A percentile compares a stretch with the other conserved stretches of the same genome.
Conservation (phyloP, 2,113 vertebrate genomes). For the Madoqua kirkii region DNA sequence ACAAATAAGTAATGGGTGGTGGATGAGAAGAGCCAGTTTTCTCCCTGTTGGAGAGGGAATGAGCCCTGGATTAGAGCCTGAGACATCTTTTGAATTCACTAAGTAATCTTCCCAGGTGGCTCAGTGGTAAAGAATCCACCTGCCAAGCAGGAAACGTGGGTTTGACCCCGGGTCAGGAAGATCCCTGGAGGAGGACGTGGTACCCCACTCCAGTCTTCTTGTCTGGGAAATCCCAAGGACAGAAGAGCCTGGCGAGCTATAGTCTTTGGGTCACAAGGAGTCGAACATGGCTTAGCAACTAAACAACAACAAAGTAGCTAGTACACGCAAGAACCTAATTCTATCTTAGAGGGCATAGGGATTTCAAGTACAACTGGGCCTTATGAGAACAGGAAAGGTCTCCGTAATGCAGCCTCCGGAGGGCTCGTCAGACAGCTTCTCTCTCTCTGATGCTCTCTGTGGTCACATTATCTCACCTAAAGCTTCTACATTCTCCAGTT, state of each 20-base stretch:
- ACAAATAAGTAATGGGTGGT: neutral
- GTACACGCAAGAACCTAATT: neutral
- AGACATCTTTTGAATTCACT: neutral
- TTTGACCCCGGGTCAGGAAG: neutral
- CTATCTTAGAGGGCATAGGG: neutral
- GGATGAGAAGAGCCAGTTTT: neutral
- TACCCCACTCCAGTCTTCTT: neutral
- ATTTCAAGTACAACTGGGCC: neutral
- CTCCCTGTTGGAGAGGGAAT: neutral
- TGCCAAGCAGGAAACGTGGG: neutral
- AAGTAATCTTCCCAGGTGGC: neutral
- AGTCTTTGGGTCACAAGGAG: neutral
- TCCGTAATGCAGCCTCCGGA: neutral
- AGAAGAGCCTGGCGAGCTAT: neutral
- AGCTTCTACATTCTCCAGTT: neutral
- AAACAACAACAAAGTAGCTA: neutral
- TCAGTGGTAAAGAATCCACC: neutral
- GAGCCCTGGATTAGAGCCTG: neutral
- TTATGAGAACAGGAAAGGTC: neutral
- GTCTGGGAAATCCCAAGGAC: neutral
- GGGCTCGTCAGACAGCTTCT: neutral
- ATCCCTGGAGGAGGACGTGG: neutral
- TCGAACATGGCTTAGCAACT: neutral
- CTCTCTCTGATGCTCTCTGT: neutral
- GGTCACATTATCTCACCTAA: neutral